phyloP scores from a whole-genome alignment of 1,140 invertebrate species.

The Charaxes varanes region DNA sequence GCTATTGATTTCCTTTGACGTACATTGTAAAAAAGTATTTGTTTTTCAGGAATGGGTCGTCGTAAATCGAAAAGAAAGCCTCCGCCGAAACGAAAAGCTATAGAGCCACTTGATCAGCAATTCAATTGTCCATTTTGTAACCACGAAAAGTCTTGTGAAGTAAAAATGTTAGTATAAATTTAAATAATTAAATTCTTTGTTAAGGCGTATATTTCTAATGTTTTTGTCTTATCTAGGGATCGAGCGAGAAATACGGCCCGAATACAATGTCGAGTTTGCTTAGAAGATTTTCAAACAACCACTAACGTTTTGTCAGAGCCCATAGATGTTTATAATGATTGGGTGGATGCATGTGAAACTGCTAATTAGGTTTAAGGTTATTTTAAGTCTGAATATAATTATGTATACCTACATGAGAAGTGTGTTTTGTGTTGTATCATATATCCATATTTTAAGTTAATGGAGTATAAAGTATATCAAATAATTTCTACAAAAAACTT shows the following conservation, averaged over 20 bases:
- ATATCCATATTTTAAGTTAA: too few relatives aligned
- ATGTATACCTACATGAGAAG: constrained; percentile 15
- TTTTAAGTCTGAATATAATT: constrained; percentile 27
- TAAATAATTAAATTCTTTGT: too few relatives aligned
- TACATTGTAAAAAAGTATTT: neutral
- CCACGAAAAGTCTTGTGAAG: constrained; percentile 99
- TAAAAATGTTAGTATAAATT: constrained; percentile 92
- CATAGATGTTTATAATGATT: constrained; percentile 99
- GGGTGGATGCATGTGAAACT: constrained; percentile 97
- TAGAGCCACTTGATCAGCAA: constrained; percentile 94
- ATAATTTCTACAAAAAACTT: too few relatives aligned
- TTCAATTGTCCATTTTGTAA: constrained; percentile 99
- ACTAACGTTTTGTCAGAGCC: constrained; percentile 98
- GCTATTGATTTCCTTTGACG: too few relatives aligned
- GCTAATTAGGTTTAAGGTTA: constrained; percentile 52
- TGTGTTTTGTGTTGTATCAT: constrained; percentile 7
- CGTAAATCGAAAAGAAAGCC: constrained; percentile 98
- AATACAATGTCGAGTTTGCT: constrained; percentile 95
- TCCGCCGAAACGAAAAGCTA: constrained; percentile 94
- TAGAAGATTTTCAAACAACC: constrained; percentile 97
- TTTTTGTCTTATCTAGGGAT: constrained; percentile 82
- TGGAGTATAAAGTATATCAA: too few relatives aligned
- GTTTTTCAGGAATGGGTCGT: constrained; percentile 83
- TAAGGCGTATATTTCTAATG: neutral
- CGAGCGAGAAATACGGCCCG: constrained; percentile 92